Evolutionary conservation across 2,113 vertebrate genomes (phyloP).

Genomic region (Oceanites oceanicus): DNA sequence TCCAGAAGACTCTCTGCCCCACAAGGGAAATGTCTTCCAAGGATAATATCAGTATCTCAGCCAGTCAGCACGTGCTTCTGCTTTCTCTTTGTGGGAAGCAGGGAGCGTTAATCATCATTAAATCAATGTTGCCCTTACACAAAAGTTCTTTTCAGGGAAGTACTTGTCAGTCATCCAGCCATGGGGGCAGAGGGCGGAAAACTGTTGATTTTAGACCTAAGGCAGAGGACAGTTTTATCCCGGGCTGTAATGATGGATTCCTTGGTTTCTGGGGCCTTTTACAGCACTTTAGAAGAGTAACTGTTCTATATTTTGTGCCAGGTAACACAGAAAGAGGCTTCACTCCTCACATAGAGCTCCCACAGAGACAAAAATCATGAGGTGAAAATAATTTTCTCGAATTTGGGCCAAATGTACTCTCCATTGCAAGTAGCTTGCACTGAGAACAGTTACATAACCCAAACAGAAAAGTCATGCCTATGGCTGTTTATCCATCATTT

Average conservation of each 20-base stretch:
- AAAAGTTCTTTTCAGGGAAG: conserved; percentile 48
- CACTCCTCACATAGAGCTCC: conserved; percentile 19
- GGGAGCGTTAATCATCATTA: conserved; percentile 28
- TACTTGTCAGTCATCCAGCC: conserved; percentile 31
- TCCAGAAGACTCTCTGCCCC: neutral
- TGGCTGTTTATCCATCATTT: conserved; percentile 35
- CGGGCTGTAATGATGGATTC: conserved; percentile 27
- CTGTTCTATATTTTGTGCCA: conserved; percentile 38
- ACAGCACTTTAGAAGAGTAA: conserved; percentile 22
- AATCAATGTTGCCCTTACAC: neutral
- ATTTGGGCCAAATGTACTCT: conserved; percentile 30
- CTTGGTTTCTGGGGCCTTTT: conserved; percentile 13
- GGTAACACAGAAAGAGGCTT: conserved; percentile 53
- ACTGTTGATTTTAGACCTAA: conserved; percentile 47
- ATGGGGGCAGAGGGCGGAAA: neutral
- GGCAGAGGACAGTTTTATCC: conserved; percentile 32
- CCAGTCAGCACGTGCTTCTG: neutral
- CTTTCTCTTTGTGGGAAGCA: conserved; percentile 26
- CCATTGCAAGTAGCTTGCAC: neutral
- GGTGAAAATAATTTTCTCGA: conserved; percentile 40
- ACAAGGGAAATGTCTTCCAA: neutral
- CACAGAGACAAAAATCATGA: conserved; percentile 54
- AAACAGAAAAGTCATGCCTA: conserved; percentile 25
- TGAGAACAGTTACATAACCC: neutral
- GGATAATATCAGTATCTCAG: neutral